Evolutionary conservation across 1,140 invertebrate species (phyloP), one percentile per base, ranked within the genome.

Genomic region (Drosophila dunni): DNA sequence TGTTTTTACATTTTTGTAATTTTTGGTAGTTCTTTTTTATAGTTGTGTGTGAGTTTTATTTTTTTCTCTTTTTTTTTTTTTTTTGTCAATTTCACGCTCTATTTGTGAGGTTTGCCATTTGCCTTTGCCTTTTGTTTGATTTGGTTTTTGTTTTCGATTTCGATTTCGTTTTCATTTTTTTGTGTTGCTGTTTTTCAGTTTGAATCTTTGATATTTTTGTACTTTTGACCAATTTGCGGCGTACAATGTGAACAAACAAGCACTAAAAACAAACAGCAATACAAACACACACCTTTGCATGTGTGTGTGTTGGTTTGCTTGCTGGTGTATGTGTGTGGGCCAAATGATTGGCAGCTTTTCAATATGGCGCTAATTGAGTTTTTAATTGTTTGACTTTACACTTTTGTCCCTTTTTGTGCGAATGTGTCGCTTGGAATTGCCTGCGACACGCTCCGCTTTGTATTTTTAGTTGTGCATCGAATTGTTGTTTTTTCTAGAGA

Each of bases 341-440:
- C 76, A 83, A 82, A 89, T 83, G 83, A 88, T 83, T 89, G 84
- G 83, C 83, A 88, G 84, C 84, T 80, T 83, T 88, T 89, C 83
- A 88, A 88, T 83, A 89, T 88, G 83, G 83, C 83, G 84, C 83
- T 88, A 88, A 88, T 88, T 89, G 84, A 89, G 84, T 88, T 89
- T 89, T 88, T 88, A 89, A 88, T 88, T 88, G 84, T 88, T 88
- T 81, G 84, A 84, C 74, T 80, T 89, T 78, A 65, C 84, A 89
- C 84, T 83, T 86, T 75, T 80, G 74, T 58, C 72, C 72, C 24
- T 29, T 69, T 74, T 74, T 72, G 74, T 72, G 44, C 72, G 33
- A 58, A 57, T 66, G 75, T 75, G 67, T 74, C 56, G 56, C 53
- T 40, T 74, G 38, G 34, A 66, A 46, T 61, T 65, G 65, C 64